Evolutionary conservation across 2,113 vertebrate genomes (phyloP).

Genomic region (Melanerpes formicivorus): DNA sequence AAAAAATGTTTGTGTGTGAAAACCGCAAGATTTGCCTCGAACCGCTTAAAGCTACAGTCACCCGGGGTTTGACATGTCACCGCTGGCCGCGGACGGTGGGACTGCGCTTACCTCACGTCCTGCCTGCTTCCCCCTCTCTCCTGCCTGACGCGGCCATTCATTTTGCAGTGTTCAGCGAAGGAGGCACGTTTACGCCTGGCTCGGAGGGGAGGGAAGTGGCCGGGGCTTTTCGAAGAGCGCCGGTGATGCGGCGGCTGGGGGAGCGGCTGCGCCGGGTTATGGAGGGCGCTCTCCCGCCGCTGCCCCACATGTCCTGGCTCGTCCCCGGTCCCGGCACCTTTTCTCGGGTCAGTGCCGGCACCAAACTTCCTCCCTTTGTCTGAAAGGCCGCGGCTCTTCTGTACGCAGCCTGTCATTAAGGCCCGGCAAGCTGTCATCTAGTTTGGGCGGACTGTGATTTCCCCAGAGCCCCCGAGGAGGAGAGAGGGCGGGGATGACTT

Average conservation of each 20-base stretch:
- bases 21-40: not conserved
- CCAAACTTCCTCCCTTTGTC: conserved; percentile 1
- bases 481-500: not conserved
- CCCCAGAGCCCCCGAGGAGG: not conserved
- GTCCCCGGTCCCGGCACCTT: not conserved
- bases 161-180: not conserved
- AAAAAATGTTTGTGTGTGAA: not conserved
- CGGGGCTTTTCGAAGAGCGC: not conserved
- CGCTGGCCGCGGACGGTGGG: not conserved
- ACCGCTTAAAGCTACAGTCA: not conserved
- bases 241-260: not conserved
- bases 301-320: not conserved
- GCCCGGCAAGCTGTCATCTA: conserved; percentile 32
- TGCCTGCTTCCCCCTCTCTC: not conserved
- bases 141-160: not conserved
- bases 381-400: not conserved
- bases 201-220: not conserved
- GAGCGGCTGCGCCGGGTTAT: not conserved
- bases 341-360: not conserved
- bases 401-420: conserved; percentile 22
- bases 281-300: not conserved
- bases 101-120: not conserved
- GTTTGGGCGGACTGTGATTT: not conserved
- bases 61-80: not conserved
- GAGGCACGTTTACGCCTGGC: not conserved